Percentiles rank a stretch among this genome's conserved stretches.
phyloP scores from a whole-genome alignment of 2,888 invertebrate species.

The Hyles lineata region DNA sequence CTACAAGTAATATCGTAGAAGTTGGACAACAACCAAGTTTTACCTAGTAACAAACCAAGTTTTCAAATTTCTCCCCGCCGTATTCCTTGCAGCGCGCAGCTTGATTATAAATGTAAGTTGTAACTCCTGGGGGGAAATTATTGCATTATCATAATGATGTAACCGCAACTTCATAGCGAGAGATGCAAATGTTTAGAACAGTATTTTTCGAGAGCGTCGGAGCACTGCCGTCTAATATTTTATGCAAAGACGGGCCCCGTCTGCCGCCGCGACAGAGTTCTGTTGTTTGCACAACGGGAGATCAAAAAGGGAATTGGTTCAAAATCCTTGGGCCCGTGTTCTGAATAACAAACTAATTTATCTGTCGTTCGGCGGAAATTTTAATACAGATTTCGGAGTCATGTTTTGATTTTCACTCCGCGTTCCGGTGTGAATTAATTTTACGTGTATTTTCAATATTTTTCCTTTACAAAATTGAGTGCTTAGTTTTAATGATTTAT shows the following conservation, averaged over 20 bases:
- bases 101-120: constrained; percentile 12
- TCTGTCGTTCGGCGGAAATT: constrained; percentile 61
- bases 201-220: constrained; percentile 25
- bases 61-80: no score
- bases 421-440: neutral
- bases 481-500: neutral
- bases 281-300: constrained; percentile 76
- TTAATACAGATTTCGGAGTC: constrained; percentile 56
- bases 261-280: constrained; percentile 68
- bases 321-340: constrained; percentile 72
- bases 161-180: constrained; percentile 1
- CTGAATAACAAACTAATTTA: constrained; percentile 80
- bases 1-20: no score
- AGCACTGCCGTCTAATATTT: constrained; percentile 64
- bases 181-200: neutral
- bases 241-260: constrained; percentile 76
- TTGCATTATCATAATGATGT: constrained; percentile 14
- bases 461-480: neutral
- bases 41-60: no score
- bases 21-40: no score
- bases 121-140: constrained; percentile 5
- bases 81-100: neutral
- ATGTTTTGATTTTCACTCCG: constrained; percentile 23
- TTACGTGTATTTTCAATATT: neutral
- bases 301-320: constrained; percentile 82